A percentile compares a stretch with the other conserved stretches of the same genome.
Evolutionary conservation across 2,113 vertebrate species (phyloP).

Genomic region (Sinocyclocheilus maitianheensis): DNA sequence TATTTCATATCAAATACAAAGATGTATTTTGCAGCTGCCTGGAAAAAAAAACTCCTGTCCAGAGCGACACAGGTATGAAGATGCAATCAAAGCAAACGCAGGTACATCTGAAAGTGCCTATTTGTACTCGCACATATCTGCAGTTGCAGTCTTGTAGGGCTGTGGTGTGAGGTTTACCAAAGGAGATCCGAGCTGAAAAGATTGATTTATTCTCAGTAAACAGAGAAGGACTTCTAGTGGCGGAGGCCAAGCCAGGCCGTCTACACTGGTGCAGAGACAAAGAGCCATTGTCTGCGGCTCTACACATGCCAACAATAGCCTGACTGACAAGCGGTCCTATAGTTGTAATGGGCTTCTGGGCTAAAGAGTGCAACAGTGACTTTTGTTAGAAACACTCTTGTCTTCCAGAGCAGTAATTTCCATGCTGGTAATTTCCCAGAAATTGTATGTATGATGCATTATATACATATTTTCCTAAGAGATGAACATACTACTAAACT

Average conservation of each 20-base stretch:
- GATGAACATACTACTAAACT: background rate
- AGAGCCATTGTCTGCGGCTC: conserved; percentile 61
- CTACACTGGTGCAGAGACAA: conserved; percentile 61
- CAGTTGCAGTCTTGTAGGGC: conserved; percentile 55
- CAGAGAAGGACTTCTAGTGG: conserved; percentile 62
- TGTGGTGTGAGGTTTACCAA: conserved; percentile 59
- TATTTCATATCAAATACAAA: conserved; percentile 27
- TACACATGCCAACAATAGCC: conserved; percentile 62
- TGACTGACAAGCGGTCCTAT: conserved; percentile 64
- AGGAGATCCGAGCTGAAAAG: conserved; percentile 58
- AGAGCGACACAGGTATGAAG: background rate
- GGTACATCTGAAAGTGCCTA: conserved; percentile 47
- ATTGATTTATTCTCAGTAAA: conserved; percentile 64
- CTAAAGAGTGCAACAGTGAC: conserved; percentile 67
- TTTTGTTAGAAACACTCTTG: conserved; percentile 71
- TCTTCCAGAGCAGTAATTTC: conserved; percentile 72
- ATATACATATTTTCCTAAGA: background rate
- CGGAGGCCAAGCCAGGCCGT: conserved; percentile 54
- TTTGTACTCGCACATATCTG: conserved; percentile 46
- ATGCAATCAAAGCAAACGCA: conserved; percentile 41
- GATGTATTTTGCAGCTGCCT: background rate
- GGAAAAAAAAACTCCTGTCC: background rate
- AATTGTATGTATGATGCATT: background rate
- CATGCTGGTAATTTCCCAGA: conserved; percentile 43
- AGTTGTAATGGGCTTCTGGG: conserved; percentile 52